Evolutionary conservation across 1,140 invertebrate species (phyloP).

Genomic region (Stegodyphus mimosarum): DNA sequence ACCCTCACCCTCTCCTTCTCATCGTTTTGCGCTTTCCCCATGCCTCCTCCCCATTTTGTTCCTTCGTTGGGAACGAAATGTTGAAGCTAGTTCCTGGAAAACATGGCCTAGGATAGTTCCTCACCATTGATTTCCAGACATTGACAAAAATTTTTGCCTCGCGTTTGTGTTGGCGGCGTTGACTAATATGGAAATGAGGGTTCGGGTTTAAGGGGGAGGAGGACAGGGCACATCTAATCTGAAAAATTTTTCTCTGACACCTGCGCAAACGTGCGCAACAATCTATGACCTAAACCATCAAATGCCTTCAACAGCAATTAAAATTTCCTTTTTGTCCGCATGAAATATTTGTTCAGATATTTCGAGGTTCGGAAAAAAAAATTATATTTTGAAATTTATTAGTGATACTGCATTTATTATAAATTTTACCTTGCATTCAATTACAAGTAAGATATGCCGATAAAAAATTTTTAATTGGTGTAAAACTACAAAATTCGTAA

Average conservation of each 20-base stretch:
- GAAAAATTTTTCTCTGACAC: not conserved
- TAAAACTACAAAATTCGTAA: too few relatives aligned
- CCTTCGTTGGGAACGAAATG: slow-evolving; percentile 44
- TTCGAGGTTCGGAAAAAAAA: too few relatives aligned
- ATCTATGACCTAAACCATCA: not conserved
- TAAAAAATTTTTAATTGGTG: too few relatives aligned
- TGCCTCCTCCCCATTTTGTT: not conserved
- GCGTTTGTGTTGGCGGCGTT: not conserved
- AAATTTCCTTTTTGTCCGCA: too few relatives aligned
- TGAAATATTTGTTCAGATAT: too few relatives aligned
- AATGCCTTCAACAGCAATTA: too few relatives aligned
- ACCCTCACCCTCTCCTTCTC: not conserved
- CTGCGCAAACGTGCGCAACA: not conserved
- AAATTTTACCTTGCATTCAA: too few relatives aligned
- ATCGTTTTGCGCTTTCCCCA: slow-evolving; percentile 39
- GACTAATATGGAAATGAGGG: slow-evolving; percentile 7
- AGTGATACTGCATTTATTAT: too few relatives aligned
- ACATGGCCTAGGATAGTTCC: slow-evolving; percentile 27
- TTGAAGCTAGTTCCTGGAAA: slow-evolving; percentile 50
- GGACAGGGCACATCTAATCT: not conserved
- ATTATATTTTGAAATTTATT: too few relatives aligned
- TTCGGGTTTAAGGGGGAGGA: too few relatives aligned
- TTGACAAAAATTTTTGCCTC: not conserved
- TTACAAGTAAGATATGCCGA: too few relatives aligned
- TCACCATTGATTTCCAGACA: slow-evolving; percentile 49